phyloP scores from a whole-genome alignment of 2,888 invertebrate genomes.

The Callimorpha dominula region DNA sequence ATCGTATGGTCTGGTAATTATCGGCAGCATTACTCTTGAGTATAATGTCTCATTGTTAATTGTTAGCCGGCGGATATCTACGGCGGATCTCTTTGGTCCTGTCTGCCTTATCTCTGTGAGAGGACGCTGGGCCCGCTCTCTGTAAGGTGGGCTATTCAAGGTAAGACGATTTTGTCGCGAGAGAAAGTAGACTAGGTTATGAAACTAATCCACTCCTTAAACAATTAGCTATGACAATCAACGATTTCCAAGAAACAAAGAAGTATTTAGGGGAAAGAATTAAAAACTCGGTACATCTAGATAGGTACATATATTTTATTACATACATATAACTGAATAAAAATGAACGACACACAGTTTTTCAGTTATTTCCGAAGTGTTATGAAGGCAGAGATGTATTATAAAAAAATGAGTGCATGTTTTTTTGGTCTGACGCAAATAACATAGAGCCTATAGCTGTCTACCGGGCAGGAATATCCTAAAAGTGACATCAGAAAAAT shows the following conservation, averaged over 20 bases:
- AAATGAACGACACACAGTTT: no score
- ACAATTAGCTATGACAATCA: not conserved
- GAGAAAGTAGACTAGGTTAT: not conserved
- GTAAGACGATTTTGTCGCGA: slow-evolving; percentile 30
- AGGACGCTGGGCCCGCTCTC: slow-evolving; percentile 57
- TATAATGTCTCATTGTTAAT: slow-evolving; percentile 87
- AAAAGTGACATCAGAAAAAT: no score
- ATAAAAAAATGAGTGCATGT: no score
- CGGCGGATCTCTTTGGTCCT: slow-evolving; percentile 83
- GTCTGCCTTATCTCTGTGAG: slow-evolving; percentile 77
- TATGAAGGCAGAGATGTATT: no score
- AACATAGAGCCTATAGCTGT: no score
- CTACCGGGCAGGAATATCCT: no score
- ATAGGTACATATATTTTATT: not conserved
- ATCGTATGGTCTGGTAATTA: slow-evolving; percentile 79
- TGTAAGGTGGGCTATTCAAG: slow-evolving; percentile 57
- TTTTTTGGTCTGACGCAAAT: no score
- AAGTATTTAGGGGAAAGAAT: not conserved
- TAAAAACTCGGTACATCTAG: not conserved
- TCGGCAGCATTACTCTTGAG: slow-evolving; percentile 77
- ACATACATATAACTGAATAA: not conserved
- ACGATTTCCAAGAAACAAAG: not conserved
- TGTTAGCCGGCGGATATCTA: slow-evolving; percentile 78
- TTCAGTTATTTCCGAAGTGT: no score
- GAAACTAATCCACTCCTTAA: not conserved